A percentile compares a stretch with the other conserved stretches of the same genome.
phyloP scores from a whole-genome alignment of 2,797 vertebrate species.

The Gephyroberyx darwinii region DNA sequence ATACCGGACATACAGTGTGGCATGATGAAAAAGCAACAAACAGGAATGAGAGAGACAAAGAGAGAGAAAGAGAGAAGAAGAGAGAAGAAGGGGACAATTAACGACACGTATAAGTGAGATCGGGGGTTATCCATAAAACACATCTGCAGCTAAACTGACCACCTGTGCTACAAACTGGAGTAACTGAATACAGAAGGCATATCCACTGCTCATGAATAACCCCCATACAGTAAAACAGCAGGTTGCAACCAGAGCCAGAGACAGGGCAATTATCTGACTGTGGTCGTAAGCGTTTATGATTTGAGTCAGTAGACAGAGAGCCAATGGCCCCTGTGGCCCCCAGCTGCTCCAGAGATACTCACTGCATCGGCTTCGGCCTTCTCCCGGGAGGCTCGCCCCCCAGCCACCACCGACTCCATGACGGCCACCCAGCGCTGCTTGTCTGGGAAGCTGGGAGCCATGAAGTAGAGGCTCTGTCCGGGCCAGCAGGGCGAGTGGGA shows the following conservation, averaged over 20 bases:
- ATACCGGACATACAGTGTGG: constrained; percentile 61
- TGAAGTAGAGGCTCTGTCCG: constrained; percentile 93
- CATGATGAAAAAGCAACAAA: constrained; percentile 73
- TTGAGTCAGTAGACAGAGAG: constrained; percentile 23
- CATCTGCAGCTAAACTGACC: not conserved
- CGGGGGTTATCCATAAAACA: constrained; percentile 38
- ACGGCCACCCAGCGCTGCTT: constrained; percentile 99
- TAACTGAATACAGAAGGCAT: not conserved
- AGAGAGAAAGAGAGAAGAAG: constrained; percentile 53
- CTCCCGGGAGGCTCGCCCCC: constrained; percentile 92
- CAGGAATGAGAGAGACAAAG: constrained; percentile 43
- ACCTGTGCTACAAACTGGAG: not conserved
- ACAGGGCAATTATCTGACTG: constrained; percentile 17
- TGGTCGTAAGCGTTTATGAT: constrained; percentile 21
- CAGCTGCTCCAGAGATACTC: constrained; percentile 79
- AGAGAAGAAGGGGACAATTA: constrained; percentile 76
- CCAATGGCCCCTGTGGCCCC: not conserved
- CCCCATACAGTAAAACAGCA: constrained; percentile 16
- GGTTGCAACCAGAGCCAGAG: constrained; percentile 9
- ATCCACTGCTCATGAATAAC: constrained; percentile 19
- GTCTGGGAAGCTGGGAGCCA: constrained; percentile 96
- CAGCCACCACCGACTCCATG: constrained; percentile 93
- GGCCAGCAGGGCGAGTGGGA: constrained; percentile 96
- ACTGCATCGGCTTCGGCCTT: constrained; percentile 98
- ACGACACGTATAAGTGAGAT: constrained; percentile 63